These are phyloP conservation scores for Triops cancriformis DNA, from an alignment of 1,140 invertebrate species.

Conservation along the genomic window DNA sequence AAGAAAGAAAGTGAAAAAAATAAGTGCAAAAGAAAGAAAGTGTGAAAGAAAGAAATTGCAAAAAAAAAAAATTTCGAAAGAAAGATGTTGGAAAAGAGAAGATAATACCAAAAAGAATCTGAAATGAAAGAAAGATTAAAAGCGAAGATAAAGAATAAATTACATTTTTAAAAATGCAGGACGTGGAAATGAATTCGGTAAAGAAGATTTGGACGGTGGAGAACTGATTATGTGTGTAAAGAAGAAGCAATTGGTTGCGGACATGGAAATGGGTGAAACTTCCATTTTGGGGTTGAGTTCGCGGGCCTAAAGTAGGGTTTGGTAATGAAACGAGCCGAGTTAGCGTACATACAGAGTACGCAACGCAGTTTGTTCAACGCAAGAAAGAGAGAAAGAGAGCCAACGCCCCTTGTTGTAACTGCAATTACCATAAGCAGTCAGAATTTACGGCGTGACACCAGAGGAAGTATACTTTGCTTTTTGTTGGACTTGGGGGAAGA, in stretches of 20 bases:
- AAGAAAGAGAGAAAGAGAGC: not conserved
- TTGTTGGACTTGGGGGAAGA: no score
- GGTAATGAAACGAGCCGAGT: not conserved
- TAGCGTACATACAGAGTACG: not conserved
- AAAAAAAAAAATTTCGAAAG: no score
- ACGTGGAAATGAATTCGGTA: no score
- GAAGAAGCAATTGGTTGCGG: not conserved
- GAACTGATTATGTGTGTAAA: not conserved
- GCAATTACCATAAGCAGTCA: slow-evolving; percentile 7
- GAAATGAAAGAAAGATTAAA: no score
- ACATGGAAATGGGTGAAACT: not conserved
- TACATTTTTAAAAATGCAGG: no score
- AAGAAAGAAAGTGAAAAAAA: no score
- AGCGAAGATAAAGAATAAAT: no score
- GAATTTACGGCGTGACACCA: not conserved
- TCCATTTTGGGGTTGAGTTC: not conserved
- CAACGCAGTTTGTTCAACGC: not conserved
- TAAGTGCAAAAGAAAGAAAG: no score
- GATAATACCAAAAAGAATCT: no score
- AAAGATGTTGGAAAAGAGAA: no score
- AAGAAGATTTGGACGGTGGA: not conserved
- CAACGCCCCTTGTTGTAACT: not conserved
- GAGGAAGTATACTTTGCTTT: not conserved
- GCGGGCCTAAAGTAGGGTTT: not conserved
- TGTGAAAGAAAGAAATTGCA: no score